These are phyloP conservation scores for Myrmecobius fasciatus DNA, from an alignment of 2,113 vertebrate genomes.

Conservation along the genomic window DNA sequence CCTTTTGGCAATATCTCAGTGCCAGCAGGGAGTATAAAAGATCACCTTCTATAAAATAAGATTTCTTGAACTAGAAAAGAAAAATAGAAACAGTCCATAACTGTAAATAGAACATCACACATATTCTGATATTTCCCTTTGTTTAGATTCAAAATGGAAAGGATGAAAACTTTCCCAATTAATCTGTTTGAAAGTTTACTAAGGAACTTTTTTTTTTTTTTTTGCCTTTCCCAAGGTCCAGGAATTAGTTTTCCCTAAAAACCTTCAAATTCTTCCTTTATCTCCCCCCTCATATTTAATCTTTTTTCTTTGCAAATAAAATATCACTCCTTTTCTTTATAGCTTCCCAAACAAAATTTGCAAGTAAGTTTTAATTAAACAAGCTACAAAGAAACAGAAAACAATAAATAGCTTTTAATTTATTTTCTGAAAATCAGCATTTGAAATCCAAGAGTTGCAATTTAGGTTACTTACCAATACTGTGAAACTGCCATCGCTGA, in stretches of 20 bases:
- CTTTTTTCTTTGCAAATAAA: conserved; percentile 14
- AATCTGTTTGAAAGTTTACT: conserved; percentile 51
- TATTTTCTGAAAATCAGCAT: background rate
- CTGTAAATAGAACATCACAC: conserved; percentile 14
- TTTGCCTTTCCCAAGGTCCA: background rate
- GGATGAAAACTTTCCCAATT: conserved; percentile 13
- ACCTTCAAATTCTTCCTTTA: conserved; percentile 1
- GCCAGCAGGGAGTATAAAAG: conserved; percentile 81
- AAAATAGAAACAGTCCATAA: conserved; percentile 18
- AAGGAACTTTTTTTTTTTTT: conserved; percentile 33
- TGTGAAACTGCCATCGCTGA: conserved; percentile 98
- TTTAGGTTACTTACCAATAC: conserved; percentile 91
- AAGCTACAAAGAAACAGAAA: background rate
- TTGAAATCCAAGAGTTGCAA: conserved; percentile 39
- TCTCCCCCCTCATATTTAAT: conserved; percentile 1
- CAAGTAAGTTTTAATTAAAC: conserved; percentile 51
- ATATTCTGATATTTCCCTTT: conserved; percentile 1
- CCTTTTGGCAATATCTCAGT: conserved; percentile 82
- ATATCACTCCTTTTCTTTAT: conserved; percentile 39
- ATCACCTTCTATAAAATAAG: conserved; percentile 80
- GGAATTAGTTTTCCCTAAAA: background rate
- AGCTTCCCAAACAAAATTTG: conserved; percentile 31
- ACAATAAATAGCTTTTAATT: conserved; percentile 15
- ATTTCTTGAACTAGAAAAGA: conserved; percentile 35
- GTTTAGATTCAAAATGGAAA: conserved; percentile 47